These are phyloP conservation scores for Stictonetta naevosa DNA, from an alignment of 2,113 vertebrate genomes.

Conservation along the genomic window DNA sequence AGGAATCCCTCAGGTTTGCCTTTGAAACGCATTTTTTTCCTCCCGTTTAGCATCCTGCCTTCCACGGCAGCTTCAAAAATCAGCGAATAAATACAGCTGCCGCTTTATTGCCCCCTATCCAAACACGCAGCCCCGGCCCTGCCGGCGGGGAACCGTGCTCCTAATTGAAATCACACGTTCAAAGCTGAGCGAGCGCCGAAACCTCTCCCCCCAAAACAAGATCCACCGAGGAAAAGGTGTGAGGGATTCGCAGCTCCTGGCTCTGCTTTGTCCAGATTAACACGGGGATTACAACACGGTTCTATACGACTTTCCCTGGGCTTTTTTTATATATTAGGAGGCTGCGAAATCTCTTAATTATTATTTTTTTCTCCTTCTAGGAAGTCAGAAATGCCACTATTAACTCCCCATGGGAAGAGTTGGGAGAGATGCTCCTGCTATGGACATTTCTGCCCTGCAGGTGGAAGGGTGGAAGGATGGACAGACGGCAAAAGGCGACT, in stretches of 20 bases:
- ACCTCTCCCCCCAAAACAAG: background rate
- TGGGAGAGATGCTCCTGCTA: fast-evolving
- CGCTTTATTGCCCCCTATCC: slow-evolving; percentile 60
- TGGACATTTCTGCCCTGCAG: fast-evolving
- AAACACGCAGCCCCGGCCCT: slow-evolving; percentile 29
- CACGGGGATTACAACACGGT: no score
- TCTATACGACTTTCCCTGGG: fast-evolving
- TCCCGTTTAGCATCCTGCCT: slow-evolving; percentile 57
- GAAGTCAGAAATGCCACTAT: fast-evolving
- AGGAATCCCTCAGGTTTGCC: slow-evolving; percentile 39
- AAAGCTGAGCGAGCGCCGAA: background rate
- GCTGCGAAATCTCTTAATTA: fast-evolving
- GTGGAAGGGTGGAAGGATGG: fast-evolving
- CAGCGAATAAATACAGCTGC: slow-evolving; percentile 72
- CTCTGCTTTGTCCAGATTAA: background rate
- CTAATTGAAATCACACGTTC: slow-evolving; percentile 63
- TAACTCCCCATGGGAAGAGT: fast-evolving
- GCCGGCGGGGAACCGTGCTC: background rate
- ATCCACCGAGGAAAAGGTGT: background rate
- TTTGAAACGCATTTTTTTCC: background rate
- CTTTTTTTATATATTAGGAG: background rate
- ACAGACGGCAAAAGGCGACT: fast-evolving
- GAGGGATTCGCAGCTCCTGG: background rate
- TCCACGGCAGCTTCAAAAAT: slow-evolving; percentile 42
- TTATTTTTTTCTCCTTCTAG: background rate